Base-by-base conservation (phyloP, 1,140 invertebrate species). In the Drosophila pectinifera region DNA sequence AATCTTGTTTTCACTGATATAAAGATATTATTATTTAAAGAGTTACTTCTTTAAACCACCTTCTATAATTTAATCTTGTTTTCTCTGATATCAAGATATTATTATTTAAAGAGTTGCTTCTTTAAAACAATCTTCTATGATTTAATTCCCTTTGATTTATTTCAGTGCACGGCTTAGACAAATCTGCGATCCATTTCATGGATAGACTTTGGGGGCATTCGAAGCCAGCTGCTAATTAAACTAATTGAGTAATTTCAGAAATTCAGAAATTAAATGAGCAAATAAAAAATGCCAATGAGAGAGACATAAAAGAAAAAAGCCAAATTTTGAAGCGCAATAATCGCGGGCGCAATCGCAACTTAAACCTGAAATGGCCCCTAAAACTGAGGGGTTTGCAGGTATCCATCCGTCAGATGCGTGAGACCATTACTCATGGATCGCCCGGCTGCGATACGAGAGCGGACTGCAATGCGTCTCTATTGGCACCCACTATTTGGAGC, bases 221-320 rank as follows among this genome's bases (percentile, higher is more conserved):
- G 74, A 79, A 88, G 70, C 51, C 41, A 64, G 48, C 73, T 80
- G 84, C 84, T 88, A 88, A 88, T 88, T 88, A 88, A 89, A 88
- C 84, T 89, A 88, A 88, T 88, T 88, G 84, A 88, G 84, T 88
- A 88, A 89, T 88, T 88, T 88, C 75, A 79, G 78, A 79, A 82
- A 85, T 72, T 53, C 65, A 62, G 61, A 83, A 88, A 89, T 88
- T 83, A 83, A 89, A 88, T 88, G 84, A 73, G 72, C 72, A 88
- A 88, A 88, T 89, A 83, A 77, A 69, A 82, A 68, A 64, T 53
- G 26, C 24, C 42, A 49, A 63, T 62, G 46, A 63, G 65, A 65
- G 51, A 38, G 64, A 38, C 62, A 65, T 65, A 39, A 28, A 45
- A 26, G 43, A 38, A 43, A 67, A 67, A 41, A 54, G 20, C 61